Evolutionary conservation across 1,140 invertebrate species (phyloP), one percentile per base, ranked within the genome.

Genomic region (Heliconius nattereri): DNA sequence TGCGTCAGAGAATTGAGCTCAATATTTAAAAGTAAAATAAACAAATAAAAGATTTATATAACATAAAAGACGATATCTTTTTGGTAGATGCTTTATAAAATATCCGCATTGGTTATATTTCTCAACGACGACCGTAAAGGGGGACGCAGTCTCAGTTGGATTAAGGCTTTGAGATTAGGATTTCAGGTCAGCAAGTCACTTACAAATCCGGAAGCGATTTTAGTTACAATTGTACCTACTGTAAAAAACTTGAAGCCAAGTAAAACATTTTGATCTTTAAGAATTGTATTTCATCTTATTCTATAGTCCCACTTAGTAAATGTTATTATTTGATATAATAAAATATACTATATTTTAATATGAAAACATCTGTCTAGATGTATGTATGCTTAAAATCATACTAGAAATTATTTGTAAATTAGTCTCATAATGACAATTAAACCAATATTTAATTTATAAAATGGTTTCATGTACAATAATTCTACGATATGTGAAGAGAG

Each of bases 71-170:
- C 60, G 23, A 66, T 66, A 1, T 66, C 11, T 66, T 29, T 66
- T 66, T 66, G 3, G n/a, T 26, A 26, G 23, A 66, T 26, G 23
- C 9, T 66, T 29, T 29, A 60, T 78, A 78, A 57, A 78, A 74
- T 78, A 37, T 74, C 72, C 52, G 54, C 71, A 35, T 37, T 70
- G 54, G 40, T 78, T 78, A 74, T 78, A 78, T 78, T 78, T 78
- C 57, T 49, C 23, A 73, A 73, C 78, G 54, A 73, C 72, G 23
- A 26, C 74, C 78, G 72, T 78, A 70, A 78, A 78, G 78, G 71
- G 78, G 40, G 54, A 78, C 57, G 35, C 57, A 29, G 78, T 45
- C 78, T 78, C 78, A 78, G 78, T 78, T 78, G 78, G 57, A 78
- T 78, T 78, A 78, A 73, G 78, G 72, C 72, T 78, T 49, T 57